phyloP scores from a whole-genome alignment of 2,888 invertebrate genomes.

The Iphiclides podalirius region DNA sequence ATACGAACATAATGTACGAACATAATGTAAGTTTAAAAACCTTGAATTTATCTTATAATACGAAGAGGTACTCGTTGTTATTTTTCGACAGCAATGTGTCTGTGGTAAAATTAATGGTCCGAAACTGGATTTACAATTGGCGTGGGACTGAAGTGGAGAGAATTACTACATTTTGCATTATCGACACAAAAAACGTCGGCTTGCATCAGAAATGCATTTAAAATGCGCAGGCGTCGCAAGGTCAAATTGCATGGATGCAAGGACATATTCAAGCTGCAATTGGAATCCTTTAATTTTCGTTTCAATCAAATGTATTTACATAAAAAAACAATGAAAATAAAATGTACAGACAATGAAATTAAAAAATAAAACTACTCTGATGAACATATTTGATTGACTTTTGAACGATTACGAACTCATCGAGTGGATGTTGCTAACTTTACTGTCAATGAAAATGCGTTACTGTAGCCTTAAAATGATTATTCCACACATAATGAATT shows the following conservation, averaged over 20 bases:
- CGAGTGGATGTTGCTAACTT: no score
- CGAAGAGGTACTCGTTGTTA: neutral
- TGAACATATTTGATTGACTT: no score
- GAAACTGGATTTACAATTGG: neutral
- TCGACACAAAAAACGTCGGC: constrained; percentile 19
- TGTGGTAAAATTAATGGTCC: neutral
- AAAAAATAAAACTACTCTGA: no score
- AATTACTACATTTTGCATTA: constrained; percentile 17
- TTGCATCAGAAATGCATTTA: constrained; percentile 21
- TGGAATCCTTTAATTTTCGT: constrained; percentile 12
- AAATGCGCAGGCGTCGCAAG: constrained; percentile 18
- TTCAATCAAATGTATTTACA: neutral
- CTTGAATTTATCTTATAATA: neutral
- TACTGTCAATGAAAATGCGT: no score
- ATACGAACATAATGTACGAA: no score
- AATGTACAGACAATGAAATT: neutral
- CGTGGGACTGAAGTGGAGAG: neutral
- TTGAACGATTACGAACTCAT: no score
- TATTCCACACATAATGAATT: no score
- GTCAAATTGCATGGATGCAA: constrained; percentile 18
- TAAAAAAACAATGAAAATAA: neutral
- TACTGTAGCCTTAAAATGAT: no score
- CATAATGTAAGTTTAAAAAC: neutral
- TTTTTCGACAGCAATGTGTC: no score
- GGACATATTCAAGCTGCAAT: constrained; percentile 12